Conservation (phyloP, 2,113 vertebrate genomes). For the Albula goreensis region DNA sequence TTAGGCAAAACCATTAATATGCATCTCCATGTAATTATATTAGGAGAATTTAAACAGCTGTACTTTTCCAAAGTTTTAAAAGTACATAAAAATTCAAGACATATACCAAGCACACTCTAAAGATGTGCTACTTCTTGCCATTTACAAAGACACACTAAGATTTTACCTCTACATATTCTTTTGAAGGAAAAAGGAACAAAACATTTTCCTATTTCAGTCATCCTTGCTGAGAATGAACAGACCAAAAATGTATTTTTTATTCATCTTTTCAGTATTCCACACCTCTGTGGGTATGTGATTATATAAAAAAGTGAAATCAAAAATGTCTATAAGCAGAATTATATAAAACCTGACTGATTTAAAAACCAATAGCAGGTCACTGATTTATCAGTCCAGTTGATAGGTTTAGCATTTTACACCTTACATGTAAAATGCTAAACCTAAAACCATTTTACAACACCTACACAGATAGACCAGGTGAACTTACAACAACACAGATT, state of each 20-base stretch:
- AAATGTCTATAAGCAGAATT: neutral
- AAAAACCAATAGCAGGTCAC: neutral
- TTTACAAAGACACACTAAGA: too few species aligned
- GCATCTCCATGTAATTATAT: neutral
- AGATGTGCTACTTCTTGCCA: too few species aligned
- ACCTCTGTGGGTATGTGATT: neutral
- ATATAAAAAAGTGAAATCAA: neutral
- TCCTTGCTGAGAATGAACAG: neutral
- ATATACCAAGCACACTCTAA: too few species aligned
- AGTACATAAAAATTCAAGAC: too few species aligned
- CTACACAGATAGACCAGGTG: neutral
- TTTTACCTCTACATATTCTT: too few species aligned
- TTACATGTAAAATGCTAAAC: neutral
- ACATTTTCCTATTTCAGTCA: neutral
- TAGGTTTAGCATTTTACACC: too few species aligned
- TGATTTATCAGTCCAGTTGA: neutral
- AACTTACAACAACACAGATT: neutral
- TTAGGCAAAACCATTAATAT: neutral
- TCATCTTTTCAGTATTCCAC: neutral
- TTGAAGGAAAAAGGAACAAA: neutral
- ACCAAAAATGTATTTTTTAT: neutral
- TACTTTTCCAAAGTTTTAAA: too few species aligned
- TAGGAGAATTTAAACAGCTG: neutral
- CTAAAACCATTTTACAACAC: neutral
- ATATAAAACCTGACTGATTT: neutral